Base-by-base conservation (phyloP, 2,113 vertebrate genomes). In the Mobula birostris region DNA sequence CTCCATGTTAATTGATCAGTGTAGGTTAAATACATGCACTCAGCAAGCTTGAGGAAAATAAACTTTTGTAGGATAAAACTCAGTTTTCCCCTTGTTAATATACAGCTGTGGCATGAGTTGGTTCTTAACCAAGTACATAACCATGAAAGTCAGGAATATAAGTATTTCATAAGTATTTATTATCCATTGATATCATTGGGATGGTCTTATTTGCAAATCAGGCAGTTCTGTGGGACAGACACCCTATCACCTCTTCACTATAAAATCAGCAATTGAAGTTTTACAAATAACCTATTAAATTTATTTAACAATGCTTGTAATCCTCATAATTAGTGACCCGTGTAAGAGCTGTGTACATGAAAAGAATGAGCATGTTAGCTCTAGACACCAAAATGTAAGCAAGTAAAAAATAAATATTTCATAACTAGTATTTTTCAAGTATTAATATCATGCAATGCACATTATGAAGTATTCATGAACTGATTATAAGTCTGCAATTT, bases 391-490 rank as follows among this genome's bases (percentile, higher is more conserved):
- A 40, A 68, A 91, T 70, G n/a, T 68, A 66, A 8, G n/a, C 24
- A 32, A 19, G 61, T 61, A 63, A 91, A 91, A 24, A 70, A 70
- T 91, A n/a, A 66, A 91, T 70, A 14, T 72, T 72, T 92, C n/a
- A 92, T 72, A 92, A 72, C 12, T 32, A 36, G 17, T 40, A 72
- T 72, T 92, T 92, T 12, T 72, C 70, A 36, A 21, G 7, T 15
- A 92, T 72, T 92, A 92, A 92, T 92, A 72, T 24, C 36, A 68
- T 72, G 19, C 32, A 48, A 70, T 48, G 66, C 32, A 19, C 66
- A 92, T 36, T 70, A 72, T 92, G 40, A 92, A 92, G 72, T 32
- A 92, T 92, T 92, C 40, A 92, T 48, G 48, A 48, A 48, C 48
- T 72, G 66, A 92, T 21, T 72, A 27, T 19, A 92, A 24, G 21